These are phyloP conservation scores for Germaria angustata DNA, from an alignment of 2,888 invertebrate species.

Conservation along the genomic window DNA sequence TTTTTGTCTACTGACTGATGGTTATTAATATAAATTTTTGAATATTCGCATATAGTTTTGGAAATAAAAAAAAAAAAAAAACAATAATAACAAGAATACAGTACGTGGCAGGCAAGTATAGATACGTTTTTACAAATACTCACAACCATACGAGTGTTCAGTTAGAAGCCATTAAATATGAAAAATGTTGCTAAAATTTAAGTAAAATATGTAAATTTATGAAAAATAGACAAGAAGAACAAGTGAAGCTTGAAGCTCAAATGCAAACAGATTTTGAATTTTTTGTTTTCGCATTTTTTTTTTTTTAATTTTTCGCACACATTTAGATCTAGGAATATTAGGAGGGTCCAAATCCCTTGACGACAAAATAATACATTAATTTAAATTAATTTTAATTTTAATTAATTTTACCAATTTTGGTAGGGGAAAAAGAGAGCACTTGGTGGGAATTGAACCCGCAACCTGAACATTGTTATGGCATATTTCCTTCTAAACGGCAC, in stretches of 20 bases:
- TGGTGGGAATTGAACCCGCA: no score
- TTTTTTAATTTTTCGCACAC: constrained; percentile 9
- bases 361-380: no score
- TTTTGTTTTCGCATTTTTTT: neutral
- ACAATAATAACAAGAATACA: neutral
- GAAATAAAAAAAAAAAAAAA: constrained; percentile 19
- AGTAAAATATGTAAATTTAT: constrained; percentile 63
- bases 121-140: neutral
- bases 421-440: no score
- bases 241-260: constrained; percentile 29
- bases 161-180: constrained; percentile 23
- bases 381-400: no score
- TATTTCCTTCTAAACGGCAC: no score
- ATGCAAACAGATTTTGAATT: constrained; percentile 53
- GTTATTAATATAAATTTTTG: constrained; percentile 56
- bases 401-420: no score
- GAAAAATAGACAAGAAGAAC: constrained; percentile 43
- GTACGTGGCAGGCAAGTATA: neutral
- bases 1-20: constrained; percentile 27
- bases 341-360: no score
- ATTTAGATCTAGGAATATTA: neutral
- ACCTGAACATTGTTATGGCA: no score
- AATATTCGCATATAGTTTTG: constrained; percentile 43
- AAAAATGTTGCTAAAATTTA: constrained; percentile 23
- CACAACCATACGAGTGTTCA: neutral